Percentiles rank a stretch among this genome's conserved stretches.
phyloP scores from a whole-genome alignment of 2,797 vertebrate genomes.

The Graptemys geographica region DNA sequence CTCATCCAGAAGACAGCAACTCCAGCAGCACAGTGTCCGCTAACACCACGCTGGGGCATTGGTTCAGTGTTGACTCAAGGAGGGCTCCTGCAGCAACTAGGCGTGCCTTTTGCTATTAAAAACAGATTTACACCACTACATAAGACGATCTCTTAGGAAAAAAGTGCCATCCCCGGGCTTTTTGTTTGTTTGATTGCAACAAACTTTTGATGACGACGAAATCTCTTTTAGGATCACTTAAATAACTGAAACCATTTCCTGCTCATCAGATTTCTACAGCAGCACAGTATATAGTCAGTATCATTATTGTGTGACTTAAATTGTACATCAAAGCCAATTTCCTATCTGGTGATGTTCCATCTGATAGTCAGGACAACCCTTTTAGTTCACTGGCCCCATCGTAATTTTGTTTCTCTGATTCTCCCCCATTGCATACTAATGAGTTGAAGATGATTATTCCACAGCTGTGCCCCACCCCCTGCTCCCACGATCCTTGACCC shows the following conservation, averaged over 20 bases:
- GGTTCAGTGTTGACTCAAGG: not conserved
- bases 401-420: fast-evolving
- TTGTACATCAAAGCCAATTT: not conserved
- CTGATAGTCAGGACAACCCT: not conserved
- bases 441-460: not conserved
- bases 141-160: not conserved
- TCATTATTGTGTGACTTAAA: not conserved
- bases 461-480: not conserved
- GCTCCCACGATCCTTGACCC: fast-evolving
- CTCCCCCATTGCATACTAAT: not conserved
- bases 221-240: not conserved
- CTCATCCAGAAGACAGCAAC: fast-evolving
- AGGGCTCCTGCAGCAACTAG: not conserved
- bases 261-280: not conserved
- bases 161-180: not conserved
- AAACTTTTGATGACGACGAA: not conserved
- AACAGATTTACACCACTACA: not conserved
- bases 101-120: not conserved
- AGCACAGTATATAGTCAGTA: not conserved
- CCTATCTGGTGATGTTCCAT: not conserved
- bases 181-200: not conserved
- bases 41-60: fast-evolving
- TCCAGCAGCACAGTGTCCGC: fast-evolving
- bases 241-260: not conserved
- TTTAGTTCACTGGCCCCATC: not conserved